Evolutionary conservation across 2,888 invertebrate species (phyloP).

Genomic region (Calliopum simillimum): DNA sequence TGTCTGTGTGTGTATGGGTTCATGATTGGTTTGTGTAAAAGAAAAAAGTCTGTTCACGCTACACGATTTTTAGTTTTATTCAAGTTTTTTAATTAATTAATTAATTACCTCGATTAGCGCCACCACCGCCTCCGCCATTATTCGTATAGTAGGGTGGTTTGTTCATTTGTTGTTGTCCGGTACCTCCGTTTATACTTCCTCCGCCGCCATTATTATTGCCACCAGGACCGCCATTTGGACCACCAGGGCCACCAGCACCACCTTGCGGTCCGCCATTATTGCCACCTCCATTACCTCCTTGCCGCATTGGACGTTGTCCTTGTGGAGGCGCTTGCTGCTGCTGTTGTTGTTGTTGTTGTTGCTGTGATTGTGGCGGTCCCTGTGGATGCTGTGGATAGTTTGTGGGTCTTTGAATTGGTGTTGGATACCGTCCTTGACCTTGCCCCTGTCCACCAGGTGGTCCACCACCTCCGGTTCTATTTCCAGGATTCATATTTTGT

Average conservation of each 20-base stretch:
- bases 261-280: conserved; percentile 33
- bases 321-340: conserved; percentile 53
- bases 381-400: conserved; percentile 66
- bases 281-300: conserved; percentile 51
- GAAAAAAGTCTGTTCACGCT: neutral
- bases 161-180: conserved; percentile 57
- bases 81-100: conserved; percentile 50
- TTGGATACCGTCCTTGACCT: conserved; percentile 64
- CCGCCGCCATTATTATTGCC: conserved; percentile 53
- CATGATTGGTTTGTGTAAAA: conserved; percentile 8
- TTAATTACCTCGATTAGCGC: conserved; percentile 61
- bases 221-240: conserved; percentile 51
- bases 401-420: conserved; percentile 66
- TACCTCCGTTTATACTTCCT: conserved; percentile 46
- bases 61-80: conserved; percentile 29
- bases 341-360: conserved; percentile 55
- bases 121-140: conserved; percentile 51
- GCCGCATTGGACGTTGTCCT: conserved; percentile 57
- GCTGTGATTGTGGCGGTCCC: conserved; percentile 53
- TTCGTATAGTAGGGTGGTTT: conserved; percentile 66
- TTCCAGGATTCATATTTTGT: conserved; percentile 53
- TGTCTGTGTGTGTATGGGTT: conserved; percentile 25
- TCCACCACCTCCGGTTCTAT: conserved; percentile 42
- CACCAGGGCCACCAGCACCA: conserved; percentile 42
- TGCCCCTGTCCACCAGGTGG: conserved; percentile 47